phyloP scores from a whole-genome alignment of 2,888 invertebrate species.

The Hoplodrina blanda region DNA sequence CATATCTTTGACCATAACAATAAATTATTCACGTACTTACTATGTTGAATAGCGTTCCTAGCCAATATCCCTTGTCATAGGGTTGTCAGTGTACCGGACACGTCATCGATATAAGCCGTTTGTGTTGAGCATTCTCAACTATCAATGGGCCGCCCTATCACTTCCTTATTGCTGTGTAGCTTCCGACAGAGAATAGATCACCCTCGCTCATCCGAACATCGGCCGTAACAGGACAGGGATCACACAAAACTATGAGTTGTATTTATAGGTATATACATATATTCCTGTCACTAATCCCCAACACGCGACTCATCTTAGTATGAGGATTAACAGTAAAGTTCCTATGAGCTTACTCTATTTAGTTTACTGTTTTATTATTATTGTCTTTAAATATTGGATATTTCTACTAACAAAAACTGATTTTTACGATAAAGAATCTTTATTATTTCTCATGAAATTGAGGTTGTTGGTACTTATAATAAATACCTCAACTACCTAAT shows the following conservation, averaged over 20 bases:
- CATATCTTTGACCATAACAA: constrained; percentile 46
- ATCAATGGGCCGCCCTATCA: constrained; percentile 12
- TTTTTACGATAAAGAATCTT: too few relatives aligned
- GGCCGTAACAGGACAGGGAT: not conserved
- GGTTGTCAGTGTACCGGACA: constrained; percentile 41
- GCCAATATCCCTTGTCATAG: constrained; percentile 45
- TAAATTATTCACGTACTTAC: constrained; percentile 47
- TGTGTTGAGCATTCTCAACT: constrained; percentile 12
- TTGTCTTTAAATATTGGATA: too few relatives aligned
- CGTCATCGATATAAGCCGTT: constrained; percentile 9
- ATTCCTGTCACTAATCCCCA: not conserved
- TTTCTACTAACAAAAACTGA: too few relatives aligned
- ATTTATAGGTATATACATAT: not conserved
- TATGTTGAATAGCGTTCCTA: constrained; percentile 38
- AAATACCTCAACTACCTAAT: too few relatives aligned
- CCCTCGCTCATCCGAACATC: not conserved
- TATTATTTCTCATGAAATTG: too few relatives aligned
- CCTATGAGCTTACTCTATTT: too few relatives aligned
- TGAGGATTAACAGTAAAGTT: too few relatives aligned
- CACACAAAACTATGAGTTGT: not conserved
- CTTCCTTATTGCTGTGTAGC: constrained; percentile 41
- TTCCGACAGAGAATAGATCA: not conserved
- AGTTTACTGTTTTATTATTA: too few relatives aligned
- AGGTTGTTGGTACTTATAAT: too few relatives aligned
- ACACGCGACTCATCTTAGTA: too few relatives aligned